Conservation (phyloP, 2,888 invertebrate species). For the Hybos culiciformis region DNA sequence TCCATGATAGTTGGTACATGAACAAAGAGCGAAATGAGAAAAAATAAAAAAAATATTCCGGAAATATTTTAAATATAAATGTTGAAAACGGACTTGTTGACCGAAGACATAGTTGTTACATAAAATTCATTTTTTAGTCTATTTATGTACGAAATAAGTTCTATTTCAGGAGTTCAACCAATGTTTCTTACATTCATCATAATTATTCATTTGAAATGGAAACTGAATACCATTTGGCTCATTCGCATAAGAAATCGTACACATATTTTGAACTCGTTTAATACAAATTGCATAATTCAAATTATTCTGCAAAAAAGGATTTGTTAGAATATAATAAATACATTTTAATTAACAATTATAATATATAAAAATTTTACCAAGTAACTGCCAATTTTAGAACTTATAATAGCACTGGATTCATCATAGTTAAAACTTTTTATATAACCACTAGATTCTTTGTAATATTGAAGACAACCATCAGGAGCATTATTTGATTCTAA, state of each 20-base stretch:
- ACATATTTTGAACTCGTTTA: conserved; percentile 44
- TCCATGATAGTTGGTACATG: too few relatives aligned
- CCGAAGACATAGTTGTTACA: too few relatives aligned
- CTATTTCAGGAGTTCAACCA: too few relatives aligned
- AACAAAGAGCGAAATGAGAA: too few relatives aligned
- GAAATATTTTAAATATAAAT: too few relatives aligned
- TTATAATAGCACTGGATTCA: conserved; percentile 41
- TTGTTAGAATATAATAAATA: background rate
- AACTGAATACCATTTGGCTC: conserved; percentile 38
- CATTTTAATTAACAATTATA: background rate
- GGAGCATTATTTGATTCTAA: conserved; percentile 37
- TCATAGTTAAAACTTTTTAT: conserved; percentile 61
- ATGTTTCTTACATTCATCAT: conserved; percentile 53
- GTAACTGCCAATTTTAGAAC: conserved; percentile 44
- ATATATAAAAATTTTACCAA: conserved; percentile 38
- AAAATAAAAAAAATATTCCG: too few relatives aligned
- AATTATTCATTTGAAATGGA: conserved; percentile 53
- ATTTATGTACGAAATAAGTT: too few relatives aligned
- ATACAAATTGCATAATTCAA: conserved; percentile 65
- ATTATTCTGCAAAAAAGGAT: conserved; percentile 45
- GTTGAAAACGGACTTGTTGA: too few relatives aligned
- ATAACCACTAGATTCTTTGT: conserved; percentile 42
- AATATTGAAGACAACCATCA: conserved; percentile 52
- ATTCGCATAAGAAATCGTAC: conserved; percentile 48
- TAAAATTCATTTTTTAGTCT: too few relatives aligned